phyloP scores from a whole-genome alignment of 1,140 invertebrate genomes.

The Diabrotica undecimpunctata region DNA sequence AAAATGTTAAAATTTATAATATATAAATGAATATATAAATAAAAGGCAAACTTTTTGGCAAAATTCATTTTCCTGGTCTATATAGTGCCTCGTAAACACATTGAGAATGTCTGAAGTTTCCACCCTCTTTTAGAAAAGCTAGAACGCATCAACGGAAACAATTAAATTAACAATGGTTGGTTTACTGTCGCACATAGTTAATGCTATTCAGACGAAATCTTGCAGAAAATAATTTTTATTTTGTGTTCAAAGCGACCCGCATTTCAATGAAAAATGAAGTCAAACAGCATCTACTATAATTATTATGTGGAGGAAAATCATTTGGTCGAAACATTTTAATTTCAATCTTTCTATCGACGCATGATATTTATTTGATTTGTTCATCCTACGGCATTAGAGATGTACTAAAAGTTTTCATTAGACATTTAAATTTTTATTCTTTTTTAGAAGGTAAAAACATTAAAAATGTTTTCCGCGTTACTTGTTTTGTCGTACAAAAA shows the following conservation, averaged over 20 bases:
- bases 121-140: slow-evolving; percentile 34
- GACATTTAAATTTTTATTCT: too few species aligned
- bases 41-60: background rate
- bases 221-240: slow-evolving; percentile 47
- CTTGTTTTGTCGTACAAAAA: too few species aligned
- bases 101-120: slow-evolving; percentile 32
- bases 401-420: too few species aligned
- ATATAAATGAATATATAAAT: too few species aligned
- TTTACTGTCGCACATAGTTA: slow-evolving; percentile 39
- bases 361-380: background rate
- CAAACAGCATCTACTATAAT: slow-evolving; percentile 25
- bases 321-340: slow-evolving; percentile 21
- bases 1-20: too few species aligned
- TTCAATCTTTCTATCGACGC: slow-evolving; percentile 5
- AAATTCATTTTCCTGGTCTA: slow-evolving; percentile 9
- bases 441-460: too few species aligned
- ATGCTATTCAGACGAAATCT: slow-evolving; percentile 43
- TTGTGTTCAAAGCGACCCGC: slow-evolving; percentile 37
- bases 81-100: slow-evolving; percentile 22
- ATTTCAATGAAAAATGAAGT: slow-evolving; percentile 38
- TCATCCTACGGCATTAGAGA: too few species aligned
- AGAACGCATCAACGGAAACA: slow-evolving; percentile 46
- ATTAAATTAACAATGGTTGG: slow-evolving; percentile 48
- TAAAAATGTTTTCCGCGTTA: too few species aligned
- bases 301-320: slow-evolving; percentile 18